phyloP scores from a whole-genome alignment of 1,140 invertebrate species.

The Eupristina koningsbergeri region DNA sequence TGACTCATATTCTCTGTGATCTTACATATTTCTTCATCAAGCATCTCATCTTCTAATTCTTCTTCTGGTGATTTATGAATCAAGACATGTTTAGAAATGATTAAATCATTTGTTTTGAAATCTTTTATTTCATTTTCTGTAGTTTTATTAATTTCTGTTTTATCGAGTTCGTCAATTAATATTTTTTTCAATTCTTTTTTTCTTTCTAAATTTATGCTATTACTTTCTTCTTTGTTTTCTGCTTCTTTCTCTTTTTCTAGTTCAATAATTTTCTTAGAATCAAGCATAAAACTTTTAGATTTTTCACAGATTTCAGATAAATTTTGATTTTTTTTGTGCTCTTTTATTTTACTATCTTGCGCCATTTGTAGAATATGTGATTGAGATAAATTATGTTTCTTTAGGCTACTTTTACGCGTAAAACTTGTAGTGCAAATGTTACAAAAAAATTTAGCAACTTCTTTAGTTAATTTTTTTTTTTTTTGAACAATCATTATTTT shows the following conservation, averaged over 20 bases:
- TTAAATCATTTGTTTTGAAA: not conserved
- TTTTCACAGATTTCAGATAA: not conserved
- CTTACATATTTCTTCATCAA: constrained; percentile 71
- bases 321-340: constrained; percentile 19
- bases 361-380: constrained; percentile 65
- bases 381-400: constrained; percentile 69
- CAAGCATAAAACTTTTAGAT: not conserved
- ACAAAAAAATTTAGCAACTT: constrained; percentile 69
- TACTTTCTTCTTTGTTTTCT: not conserved
- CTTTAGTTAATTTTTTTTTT: constrained; percentile 70
- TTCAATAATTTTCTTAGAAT: constrained; percentile 22
- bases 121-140: not conserved
- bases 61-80: constrained; percentile 50
- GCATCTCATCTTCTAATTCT: constrained; percentile 66
- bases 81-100: constrained; percentile 3
- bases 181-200: constrained; percentile 16
- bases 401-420: constrained; percentile 69
- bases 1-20: constrained; percentile 72
- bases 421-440: constrained; percentile 69
- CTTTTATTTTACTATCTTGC: constrained; percentile 26
- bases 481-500: constrained; percentile 71
- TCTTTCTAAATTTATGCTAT: not conserved
- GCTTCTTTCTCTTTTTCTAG: constrained; percentile 28
- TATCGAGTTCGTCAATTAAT: not conserved
- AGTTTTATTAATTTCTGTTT: not conserved